These are phyloP conservation scores for Babylonia areolata DNA, from an alignment of 1,140 invertebrate genomes.

Conservation along the genomic window DNA sequence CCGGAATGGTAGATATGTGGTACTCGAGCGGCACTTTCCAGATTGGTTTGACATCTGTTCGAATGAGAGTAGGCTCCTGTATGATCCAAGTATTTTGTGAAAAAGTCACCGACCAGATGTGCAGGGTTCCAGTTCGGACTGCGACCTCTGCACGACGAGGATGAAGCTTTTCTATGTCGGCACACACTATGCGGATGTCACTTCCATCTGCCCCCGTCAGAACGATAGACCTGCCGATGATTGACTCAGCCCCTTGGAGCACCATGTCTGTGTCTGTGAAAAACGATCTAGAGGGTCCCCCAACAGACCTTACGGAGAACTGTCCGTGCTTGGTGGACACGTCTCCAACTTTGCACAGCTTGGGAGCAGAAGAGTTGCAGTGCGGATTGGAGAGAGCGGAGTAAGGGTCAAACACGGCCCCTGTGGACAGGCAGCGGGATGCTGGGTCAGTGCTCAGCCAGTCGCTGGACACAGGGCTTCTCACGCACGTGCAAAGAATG, in stretches of 20 bases:
- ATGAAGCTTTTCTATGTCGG: slow-evolving; percentile 75
- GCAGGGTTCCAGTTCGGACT: slow-evolving; percentile 56
- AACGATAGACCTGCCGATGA: slow-evolving; percentile 91
- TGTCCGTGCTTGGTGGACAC: slow-evolving; percentile 86
- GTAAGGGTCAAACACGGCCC: slow-evolving; percentile 87
- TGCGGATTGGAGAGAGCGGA: slow-evolving; percentile 77
- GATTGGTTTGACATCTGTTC: background rate
- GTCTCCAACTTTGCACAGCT: slow-evolving; percentile 78
- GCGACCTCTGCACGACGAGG: slow-evolving; percentile 42
- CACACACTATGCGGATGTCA: slow-evolving; percentile 91
- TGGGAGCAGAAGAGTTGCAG: slow-evolving; percentile 73
- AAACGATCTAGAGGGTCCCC: slow-evolving; percentile 89
- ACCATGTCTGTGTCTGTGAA: slow-evolving; percentile 87
- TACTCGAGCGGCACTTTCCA: background rate
- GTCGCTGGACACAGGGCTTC: slow-evolving; percentile 83
- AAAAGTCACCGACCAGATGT: slow-evolving; percentile 50
- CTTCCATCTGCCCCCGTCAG: slow-evolving; percentile 91
- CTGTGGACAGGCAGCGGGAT: slow-evolving; percentile 82
- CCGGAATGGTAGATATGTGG: background rate
- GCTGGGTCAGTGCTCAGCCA: slow-evolving; percentile 71
- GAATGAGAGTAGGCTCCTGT: slow-evolving; percentile 76
- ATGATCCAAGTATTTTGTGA: slow-evolving; percentile 75
- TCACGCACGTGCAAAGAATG: slow-evolving; percentile 84
- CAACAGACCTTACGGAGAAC: slow-evolving; percentile 81
- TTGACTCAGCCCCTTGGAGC: slow-evolving; percentile 85